These are phyloP conservation scores for Plebejus melissa DNA, from an alignment of 2,888 invertebrate genomes.

Conservation along the genomic window DNA sequence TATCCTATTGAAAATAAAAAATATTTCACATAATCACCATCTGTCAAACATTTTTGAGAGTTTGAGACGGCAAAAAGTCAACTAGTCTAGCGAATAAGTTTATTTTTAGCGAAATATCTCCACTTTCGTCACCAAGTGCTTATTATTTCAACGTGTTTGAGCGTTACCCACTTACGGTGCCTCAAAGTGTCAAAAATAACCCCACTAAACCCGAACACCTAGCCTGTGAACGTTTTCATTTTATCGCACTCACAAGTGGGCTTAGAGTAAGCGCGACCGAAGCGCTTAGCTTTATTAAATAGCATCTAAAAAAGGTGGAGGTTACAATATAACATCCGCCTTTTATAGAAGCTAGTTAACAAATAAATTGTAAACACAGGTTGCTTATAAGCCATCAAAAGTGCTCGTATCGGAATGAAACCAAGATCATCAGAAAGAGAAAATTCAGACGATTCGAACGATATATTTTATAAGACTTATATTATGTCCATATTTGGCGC, in stretches of 20 bases:
- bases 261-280: conserved; percentile 20
- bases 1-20: neutral
- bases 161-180: conserved; percentile 32
- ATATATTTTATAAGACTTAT: too few species aligned
- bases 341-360: too few species aligned
- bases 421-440: too few species aligned
- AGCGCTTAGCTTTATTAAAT: neutral
- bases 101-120: conserved; percentile 22
- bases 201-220: conserved; percentile 50
- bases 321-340: too few species aligned
- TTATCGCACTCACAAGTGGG: conserved; percentile 28
- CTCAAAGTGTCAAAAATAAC: conserved; percentile 49
- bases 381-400: too few species aligned
- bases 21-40: neutral
- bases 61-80: neutral
- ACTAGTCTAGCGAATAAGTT: neutral
- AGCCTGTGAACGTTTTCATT: conserved; percentile 61
- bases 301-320: too few species aligned
- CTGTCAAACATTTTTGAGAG: neutral
- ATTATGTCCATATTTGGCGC: too few species aligned
- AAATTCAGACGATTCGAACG: too few species aligned
- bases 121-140: conserved; percentile 23
- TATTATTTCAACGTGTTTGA: conserved; percentile 24
- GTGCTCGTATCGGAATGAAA: too few species aligned
- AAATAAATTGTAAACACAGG: too few species aligned